Percentiles rank a stretch among this genome's conserved stretches.
Evolutionary conservation across 2,888 invertebrate species (phyloP).

Genomic region (Perizoma affinitatum): DNA sequence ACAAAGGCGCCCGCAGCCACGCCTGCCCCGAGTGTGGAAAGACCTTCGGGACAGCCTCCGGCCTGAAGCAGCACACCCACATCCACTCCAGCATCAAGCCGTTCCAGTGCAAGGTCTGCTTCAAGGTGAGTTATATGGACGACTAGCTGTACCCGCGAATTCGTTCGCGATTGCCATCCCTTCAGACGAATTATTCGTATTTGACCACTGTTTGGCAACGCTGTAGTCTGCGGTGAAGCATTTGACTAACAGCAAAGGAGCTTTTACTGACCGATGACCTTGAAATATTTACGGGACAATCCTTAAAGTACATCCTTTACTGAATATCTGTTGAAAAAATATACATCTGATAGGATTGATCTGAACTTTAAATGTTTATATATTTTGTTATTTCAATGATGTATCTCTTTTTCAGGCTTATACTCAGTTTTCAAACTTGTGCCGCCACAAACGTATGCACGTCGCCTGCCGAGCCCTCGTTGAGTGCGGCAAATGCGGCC

Average conservation of each 20-base stretch:
- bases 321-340: too few species aligned
- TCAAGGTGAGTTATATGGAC: slow-evolving; percentile 88
- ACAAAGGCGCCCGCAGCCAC: slow-evolving; percentile 98
- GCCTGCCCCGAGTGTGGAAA: slow-evolving; percentile 99
- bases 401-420: slow-evolving; percentile 88
- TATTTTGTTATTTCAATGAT: slow-evolving; percentile 10
- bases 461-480: slow-evolving; percentile 96
- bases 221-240: too few species aligned
- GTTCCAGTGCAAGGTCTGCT: slow-evolving; percentile 98
- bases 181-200: too few species aligned
- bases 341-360: background rate
- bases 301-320: too few species aligned
- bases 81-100: slow-evolving; percentile 99
- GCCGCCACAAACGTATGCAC: slow-evolving; percentile 99
- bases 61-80: slow-evolving; percentile 99
- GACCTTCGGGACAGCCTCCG: slow-evolving; percentile 98
- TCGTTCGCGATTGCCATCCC: too few species aligned
- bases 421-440: slow-evolving; percentile 99
- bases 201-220: too few species aligned
- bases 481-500: slow-evolving; percentile 97
- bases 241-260: too few species aligned
- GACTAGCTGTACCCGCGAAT: too few species aligned
- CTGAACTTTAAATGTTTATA: background rate
- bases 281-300: too few species aligned
- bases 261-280: too few species aligned